A percentile compares a stretch with the other conserved stretches of the same genome.
phyloP scores from a whole-genome alignment of 2,888 invertebrate species.

The Leucophenga maculata region DNA sequence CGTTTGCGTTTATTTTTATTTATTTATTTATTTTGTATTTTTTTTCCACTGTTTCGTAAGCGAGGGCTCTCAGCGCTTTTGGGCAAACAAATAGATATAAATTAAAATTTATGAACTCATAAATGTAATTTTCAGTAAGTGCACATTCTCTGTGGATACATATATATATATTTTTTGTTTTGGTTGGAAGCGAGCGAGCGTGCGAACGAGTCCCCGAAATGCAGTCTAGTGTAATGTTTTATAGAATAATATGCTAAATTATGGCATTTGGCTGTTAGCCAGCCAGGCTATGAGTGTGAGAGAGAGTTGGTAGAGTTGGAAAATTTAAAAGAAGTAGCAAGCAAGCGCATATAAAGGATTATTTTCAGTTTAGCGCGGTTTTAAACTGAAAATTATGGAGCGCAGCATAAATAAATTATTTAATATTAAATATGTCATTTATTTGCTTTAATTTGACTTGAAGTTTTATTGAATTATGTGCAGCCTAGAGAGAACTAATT shows the following conservation, averaged over 20 bases:
- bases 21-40: not conserved
- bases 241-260: conserved; percentile 2
- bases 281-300: no score
- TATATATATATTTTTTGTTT: conserved; percentile 24
- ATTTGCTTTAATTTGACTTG: no score
- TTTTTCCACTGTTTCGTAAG: not conserved
- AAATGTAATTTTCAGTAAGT: conserved; percentile 36
- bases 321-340: not conserved
- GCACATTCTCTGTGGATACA: not conserved
- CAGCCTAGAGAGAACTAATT: no score
- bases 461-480: no score
- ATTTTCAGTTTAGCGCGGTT: no score
- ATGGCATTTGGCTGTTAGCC: not conserved
- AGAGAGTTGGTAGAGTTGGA: not conserved
- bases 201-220: conserved; percentile 14
- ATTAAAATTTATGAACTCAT: conserved; percentile 37
- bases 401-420: no score
- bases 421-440: no score
- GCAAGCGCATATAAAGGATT: no score
- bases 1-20: conserved; percentile 8
- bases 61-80: not conserved
- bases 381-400: no score
- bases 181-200: not conserved
- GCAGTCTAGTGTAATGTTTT: not conserved
- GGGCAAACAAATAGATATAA: conserved; percentile 10